Base-by-base conservation (phyloP, 2,113 vertebrate genomes). In the Lamprotornis superbus region DNA sequence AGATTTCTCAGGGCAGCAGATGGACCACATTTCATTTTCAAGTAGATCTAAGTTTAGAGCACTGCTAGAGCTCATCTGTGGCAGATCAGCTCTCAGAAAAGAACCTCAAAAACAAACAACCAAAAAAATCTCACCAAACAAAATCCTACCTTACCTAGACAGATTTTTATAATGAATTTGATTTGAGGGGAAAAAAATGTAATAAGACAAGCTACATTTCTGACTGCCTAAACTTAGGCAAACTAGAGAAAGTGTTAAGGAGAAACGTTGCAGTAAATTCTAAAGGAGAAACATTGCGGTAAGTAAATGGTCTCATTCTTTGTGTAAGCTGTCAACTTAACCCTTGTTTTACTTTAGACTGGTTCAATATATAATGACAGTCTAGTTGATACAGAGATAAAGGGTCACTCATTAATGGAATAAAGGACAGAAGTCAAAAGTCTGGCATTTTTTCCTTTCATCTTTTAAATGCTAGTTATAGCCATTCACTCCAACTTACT, bases 1-100 rank as follows among this genome's bases (percentile, higher is more conserved):
- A 44, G 28, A 83, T 70, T 94, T 88, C 79, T 91, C 71, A 94
- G 79, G 78, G 79, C 90, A 90, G 85, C 91, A 95, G 90, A 91
- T 46, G 64, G 71, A 88, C 74, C 35, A 55, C 47, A 78, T 85
- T 91, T 95, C 79, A 63, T n/a, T 77, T 80, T 63, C 78, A 90
- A 85, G 22, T 17, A 75, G 35, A 93, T 85, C 84, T 79, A 95
- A 79, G 63, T 90, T 94, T 87, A 79, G 79, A 91, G 39, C 75
- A 87, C 42, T 55, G 59, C 78, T 87, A 77, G 78, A 89, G 39
- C 59, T 86, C 63, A 53, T 35, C n/a, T 47, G 46, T 31, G 17
- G 24, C 52, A 92, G 56, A 85, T 53, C 14, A 73, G 27, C 46
- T 42, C 67, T 42, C 35, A 27, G 16, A 55, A 88, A 70, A 28